phyloP scores from a whole-genome alignment of 2,113 vertebrate genomes.

The Sylvietta virens region DNA sequence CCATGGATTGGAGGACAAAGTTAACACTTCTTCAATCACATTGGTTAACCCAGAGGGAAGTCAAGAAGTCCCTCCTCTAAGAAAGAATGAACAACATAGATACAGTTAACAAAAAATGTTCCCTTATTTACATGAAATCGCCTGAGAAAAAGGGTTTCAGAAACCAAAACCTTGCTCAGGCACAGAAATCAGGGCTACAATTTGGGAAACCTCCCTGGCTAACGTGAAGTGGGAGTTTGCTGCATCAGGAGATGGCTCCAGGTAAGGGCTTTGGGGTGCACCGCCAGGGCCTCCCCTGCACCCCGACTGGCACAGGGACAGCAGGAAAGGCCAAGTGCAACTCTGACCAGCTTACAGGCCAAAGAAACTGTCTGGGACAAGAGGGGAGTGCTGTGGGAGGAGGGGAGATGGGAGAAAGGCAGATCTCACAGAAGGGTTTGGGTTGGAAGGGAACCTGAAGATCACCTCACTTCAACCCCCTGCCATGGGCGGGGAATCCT shows the following conservation, averaged over 20 bases:
- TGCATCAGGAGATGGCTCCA: background rate
- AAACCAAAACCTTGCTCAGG: too few relatives aligned
- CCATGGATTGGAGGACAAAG: too few relatives aligned
- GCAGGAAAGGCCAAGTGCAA: background rate
- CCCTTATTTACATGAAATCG: too few relatives aligned
- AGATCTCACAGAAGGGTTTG: background rate
- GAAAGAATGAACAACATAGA: too few relatives aligned
- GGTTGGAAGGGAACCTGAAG: background rate
- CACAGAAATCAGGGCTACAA: too few relatives aligned
- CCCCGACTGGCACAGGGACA: background rate
- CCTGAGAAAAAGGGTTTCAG: too few relatives aligned
- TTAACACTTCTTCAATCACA: too few relatives aligned
- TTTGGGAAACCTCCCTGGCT: background rate
- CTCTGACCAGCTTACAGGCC: background rate
- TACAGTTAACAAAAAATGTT: too few relatives aligned
- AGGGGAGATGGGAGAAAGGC: background rate
- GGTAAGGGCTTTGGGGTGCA: background rate
- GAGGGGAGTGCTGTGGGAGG: background rate
- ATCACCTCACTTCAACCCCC: background rate
- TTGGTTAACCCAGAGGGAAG: too few relatives aligned
- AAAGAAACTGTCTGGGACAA: background rate
- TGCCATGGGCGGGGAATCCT: background rate
- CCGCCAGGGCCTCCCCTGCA: background rate
- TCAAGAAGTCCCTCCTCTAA: too few relatives aligned
- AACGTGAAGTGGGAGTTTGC: background rate